These are phyloP conservation scores for Sialia sialis DNA, from an alignment of 2,113 vertebrate species.

Conservation along the genomic window DNA sequence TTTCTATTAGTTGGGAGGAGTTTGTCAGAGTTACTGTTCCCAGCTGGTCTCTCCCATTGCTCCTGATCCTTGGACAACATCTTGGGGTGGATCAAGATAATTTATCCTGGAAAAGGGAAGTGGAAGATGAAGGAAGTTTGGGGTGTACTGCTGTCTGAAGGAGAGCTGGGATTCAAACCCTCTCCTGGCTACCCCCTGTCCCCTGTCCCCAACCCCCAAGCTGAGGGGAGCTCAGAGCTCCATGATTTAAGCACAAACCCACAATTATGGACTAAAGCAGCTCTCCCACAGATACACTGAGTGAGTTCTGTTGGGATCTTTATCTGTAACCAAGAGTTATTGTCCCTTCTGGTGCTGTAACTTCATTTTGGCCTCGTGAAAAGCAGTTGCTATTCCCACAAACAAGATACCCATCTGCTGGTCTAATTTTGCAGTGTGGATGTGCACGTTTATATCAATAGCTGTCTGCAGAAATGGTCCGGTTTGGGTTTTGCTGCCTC, in stretches of 20 bases:
- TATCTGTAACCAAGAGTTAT: background rate
- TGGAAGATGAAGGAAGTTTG: background rate
- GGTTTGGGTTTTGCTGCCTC: background rate
- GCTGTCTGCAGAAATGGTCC: constrained; percentile 20
- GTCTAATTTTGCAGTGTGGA: background rate
- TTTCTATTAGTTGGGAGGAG: background rate
- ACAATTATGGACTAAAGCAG: background rate
- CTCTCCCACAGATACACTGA: background rate
- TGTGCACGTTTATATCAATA: background rate
- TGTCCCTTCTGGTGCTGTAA: background rate
- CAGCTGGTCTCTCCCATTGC: background rate
- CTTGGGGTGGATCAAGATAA: background rate
- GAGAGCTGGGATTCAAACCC: background rate
- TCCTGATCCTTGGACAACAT: background rate
- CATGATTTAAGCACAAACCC: background rate
- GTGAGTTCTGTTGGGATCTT: background rate
- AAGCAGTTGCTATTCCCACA: background rate
- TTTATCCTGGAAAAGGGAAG: background rate
- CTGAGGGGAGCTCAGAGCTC: background rate
- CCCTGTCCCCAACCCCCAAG: background rate
- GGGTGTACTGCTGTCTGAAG: background rate
- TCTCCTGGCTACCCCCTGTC: background rate
- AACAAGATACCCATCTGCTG: constrained; percentile 11
- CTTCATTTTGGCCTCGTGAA: background rate
- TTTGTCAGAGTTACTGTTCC: background rate